Evolutionary conservation across 2,797 vertebrate species (phyloP), one percentile per base, ranked within the genome.

Genomic region (Oophaga sylvatica): DNA sequence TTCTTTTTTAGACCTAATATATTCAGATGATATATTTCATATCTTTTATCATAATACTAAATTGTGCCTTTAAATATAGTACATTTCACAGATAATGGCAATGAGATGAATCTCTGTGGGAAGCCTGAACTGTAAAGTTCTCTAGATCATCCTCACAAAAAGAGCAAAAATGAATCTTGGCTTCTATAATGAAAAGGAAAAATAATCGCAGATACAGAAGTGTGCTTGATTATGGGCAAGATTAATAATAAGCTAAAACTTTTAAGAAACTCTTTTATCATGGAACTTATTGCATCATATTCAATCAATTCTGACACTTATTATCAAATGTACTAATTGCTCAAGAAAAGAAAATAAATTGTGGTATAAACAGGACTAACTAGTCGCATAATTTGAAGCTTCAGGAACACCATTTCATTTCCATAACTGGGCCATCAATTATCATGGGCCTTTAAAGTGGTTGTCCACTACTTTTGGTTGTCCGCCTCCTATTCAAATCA

Each of bases 61-160:
- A 77, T 77, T 77, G 75, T 56, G 75, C 12, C 48, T 77, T 56
- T 53, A 76, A 76, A 76, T 76, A 53, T 76, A 53, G 22, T 76
- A 56, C 53, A 56, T 56, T 56, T 75, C 15, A 53, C 45, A 26
- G 75, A 77, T 77, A 77, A 77, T 77, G 48, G 48, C 75, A 77
- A 45, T 26, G 10, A 45, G 48, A 73, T 71, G 48, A 77, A 77
- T 77, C 75, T 77, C 48, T 53, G 75, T 77, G 45, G 75, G 75
- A 16, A 56, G 45, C 22, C 75, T 77, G 48, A 77, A 56, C 48
- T 77, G 75, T n/a, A 73, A 45, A 20, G 16, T 75, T 13, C 73
- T 48, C 45, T 53, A 53, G 45, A 26, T 48, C 48, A 56, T 53
- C 31, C 48, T 56, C 13, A 77, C 75, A 56, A 56, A 53, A 77